These are phyloP conservation scores for Neodiprion fabricii DNA, from an alignment of 1,140 invertebrate genomes.

Conservation along the genomic window DNA sequence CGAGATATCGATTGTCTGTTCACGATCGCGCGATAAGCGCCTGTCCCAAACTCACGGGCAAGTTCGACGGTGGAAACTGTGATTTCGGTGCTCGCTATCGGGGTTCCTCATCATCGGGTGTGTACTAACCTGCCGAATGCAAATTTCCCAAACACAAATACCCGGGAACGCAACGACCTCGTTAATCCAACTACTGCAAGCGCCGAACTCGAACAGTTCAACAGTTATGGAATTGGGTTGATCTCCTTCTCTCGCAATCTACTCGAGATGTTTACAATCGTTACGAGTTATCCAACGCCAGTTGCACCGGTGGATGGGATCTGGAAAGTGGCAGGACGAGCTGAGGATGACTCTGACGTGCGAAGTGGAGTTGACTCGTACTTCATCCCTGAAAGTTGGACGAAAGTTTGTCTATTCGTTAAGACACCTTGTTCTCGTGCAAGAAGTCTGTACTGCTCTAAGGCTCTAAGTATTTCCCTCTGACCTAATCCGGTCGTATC, in stretches of 20 bases:
- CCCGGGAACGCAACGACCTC: background rate
- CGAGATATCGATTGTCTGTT: background rate
- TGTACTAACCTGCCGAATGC: background rate
- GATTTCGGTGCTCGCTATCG: background rate
- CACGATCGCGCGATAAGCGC: background rate
- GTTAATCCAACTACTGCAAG: background rate
- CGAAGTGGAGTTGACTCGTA: no score
- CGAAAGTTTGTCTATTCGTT: no score
- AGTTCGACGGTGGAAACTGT: background rate
- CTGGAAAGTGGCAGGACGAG: no score
- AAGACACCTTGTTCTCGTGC: no score
- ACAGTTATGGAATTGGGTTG: background rate
- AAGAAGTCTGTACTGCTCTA: no score
- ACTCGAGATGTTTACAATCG: no score
- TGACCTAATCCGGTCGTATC: no score
- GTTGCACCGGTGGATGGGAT: no score
- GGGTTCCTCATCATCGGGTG: background rate
- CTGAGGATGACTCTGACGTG: no score
- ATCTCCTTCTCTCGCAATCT: background rate
- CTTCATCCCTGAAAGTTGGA: no score
- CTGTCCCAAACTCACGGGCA: background rate
- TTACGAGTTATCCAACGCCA: no score
- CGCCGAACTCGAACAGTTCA: background rate
- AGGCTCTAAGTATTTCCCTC: no score
- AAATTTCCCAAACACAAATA: constrained; percentile 4